Evolutionary conservation across 2,797 vertebrate species (phyloP), one percentile per base, ranked within the genome.

Genomic region (Vultur gryphus): DNA sequence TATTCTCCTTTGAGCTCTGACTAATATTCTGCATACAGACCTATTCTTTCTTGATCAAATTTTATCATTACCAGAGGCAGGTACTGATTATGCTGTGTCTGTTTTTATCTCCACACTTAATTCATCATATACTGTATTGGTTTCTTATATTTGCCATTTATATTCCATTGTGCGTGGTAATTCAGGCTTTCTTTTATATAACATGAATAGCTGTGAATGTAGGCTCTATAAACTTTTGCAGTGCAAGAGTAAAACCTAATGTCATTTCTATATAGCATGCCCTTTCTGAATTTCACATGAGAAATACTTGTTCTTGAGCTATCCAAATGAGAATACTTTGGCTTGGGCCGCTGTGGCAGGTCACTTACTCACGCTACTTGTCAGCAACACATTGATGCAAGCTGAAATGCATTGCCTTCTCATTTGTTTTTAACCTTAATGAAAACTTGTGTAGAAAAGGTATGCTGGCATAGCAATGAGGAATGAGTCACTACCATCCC

Each of bases 391-490:
- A 14, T 37, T 62, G 79, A 90, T 92, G 41, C 35, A 57, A 86
- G 62, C 62, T 26, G 64, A 89, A 95, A 82, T 78, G 20, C 62
- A 61, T 95, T 67, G 81, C 92, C 55, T 93, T 96, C 72, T 54
- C 67, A 70, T 97, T 94, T 95, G 81, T 96, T 96, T 96, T 95
- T 87, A 95, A 71, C 73, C 61, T 95, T 97, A 92, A 94, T 90
- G 95, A 97, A 96, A 90, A 71, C 62, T 95, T 55, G 87, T 31
- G 43, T 79, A 26, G 82, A 93, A 81, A 84, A 96, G 82, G 61
- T 69, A 85, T 69, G 21, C 71, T 52, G 75, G 95, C 96, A 94
- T 81, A 78, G 76, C 91, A 81, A 76, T 82, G 79, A 93, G 72
- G 52, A 80, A 23, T 89, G 95, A 97, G 62, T 97, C 95, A 87